These are phyloP conservation scores for Fabriciana adippe DNA, from an alignment of 2,888 invertebrate species.

Conservation along the genomic window DNA sequence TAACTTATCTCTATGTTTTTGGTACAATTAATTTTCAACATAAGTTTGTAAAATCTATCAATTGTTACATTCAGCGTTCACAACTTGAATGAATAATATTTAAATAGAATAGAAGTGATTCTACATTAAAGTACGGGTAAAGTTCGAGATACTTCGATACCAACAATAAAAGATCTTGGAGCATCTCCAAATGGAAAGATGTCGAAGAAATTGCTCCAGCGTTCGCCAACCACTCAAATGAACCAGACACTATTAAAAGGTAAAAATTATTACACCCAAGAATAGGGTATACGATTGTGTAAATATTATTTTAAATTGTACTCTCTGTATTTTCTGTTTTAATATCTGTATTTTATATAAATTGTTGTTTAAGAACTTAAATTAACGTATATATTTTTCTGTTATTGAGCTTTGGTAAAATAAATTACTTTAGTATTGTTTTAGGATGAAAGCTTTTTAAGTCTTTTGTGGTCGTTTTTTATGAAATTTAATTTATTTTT, in stretches of 20 bases:
- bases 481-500: too few relatives aligned
- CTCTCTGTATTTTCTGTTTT: too few relatives aligned
- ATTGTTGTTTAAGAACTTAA: too few relatives aligned
- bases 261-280: constrained; percentile 50
- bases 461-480: too few relatives aligned
- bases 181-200: constrained; percentile 70
- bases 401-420: too few relatives aligned
- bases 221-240: constrained; percentile 47
- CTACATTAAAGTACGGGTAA: constrained; percentile 58
- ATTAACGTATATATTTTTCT: background rate
- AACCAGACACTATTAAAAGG: constrained; percentile 51
- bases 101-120: constrained; percentile 45
- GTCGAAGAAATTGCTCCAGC: constrained; percentile 52
- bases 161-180: constrained; percentile 73
- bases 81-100: constrained; percentile 33
- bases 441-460: too few relatives aligned
- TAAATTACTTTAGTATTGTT: too few relatives aligned
- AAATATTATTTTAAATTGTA: constrained; percentile 17
- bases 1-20: too few relatives aligned
- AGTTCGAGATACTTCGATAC: constrained; percentile 49
- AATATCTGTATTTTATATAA: too few relatives aligned
- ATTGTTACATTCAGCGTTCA: too few relatives aligned
- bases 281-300: constrained; percentile 14
- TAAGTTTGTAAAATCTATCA: too few relatives aligned
- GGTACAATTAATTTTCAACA: too few relatives aligned